Evolutionary conservation across 1,140 invertebrate species (phyloP).

Genomic region (Drosophila equinoxialis): DNA sequence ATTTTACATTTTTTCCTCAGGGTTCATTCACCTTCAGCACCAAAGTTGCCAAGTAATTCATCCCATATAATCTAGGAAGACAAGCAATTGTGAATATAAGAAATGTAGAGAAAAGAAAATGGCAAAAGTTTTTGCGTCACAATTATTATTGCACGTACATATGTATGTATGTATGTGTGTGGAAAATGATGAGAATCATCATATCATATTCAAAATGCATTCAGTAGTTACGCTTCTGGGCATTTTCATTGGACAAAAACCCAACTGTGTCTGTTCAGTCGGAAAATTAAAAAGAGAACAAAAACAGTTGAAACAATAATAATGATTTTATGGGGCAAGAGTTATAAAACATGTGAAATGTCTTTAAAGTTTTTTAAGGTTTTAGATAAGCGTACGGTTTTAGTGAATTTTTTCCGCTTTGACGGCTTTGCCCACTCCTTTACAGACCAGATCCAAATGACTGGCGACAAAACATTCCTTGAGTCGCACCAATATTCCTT

Average conservation of each 20-base stretch:
- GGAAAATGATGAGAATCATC: not conserved
- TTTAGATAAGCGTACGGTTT: no score
- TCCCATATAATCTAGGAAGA: conserved; percentile 56
- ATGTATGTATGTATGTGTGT: not conserved
- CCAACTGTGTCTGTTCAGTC: conserved; percentile 14
- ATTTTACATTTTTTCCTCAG: conserved; percentile 1
- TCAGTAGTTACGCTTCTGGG: conserved; percentile 14
- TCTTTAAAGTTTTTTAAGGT: no score
- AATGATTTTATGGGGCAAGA: conserved; percentile 34
- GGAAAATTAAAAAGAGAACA: conserved; percentile 25
- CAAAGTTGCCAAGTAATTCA: conserved; percentile 62
- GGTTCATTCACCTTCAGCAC: conserved; percentile 48
- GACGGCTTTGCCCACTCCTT: no score
- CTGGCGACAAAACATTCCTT: no score
- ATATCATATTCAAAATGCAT: conserved; percentile 7
- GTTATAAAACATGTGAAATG: not conserved
- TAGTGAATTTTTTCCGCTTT: no score
- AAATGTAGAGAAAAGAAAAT: conserved; percentile 37
- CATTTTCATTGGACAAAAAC: conserved; percentile 2
- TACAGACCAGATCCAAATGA: no score
- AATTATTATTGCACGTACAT: conserved; percentile 26
- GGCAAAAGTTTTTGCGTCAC: conserved; percentile 27
- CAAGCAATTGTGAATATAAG: conserved; percentile 31
- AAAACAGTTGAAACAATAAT: conserved; percentile 30
- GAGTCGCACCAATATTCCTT: no score